phyloP scores from a whole-genome alignment of 2,113 vertebrate species.

The Crotalus tigris region DNA sequence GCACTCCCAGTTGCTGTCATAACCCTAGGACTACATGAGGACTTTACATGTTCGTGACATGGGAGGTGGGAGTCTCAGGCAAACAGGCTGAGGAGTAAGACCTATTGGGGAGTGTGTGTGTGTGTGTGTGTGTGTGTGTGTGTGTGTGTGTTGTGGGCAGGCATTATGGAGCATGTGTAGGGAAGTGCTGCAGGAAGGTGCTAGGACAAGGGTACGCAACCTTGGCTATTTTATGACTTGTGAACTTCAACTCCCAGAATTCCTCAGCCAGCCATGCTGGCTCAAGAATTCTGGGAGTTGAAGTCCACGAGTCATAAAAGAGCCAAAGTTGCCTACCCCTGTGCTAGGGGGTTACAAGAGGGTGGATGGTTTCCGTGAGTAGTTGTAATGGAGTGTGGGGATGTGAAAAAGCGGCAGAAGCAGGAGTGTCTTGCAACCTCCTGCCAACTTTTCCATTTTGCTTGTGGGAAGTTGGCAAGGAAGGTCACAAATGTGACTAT shows the following conservation, averaged over 20 bases:
- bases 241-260: no score
- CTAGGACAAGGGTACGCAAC: no score
- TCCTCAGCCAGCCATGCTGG: no score
- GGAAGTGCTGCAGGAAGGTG: neutral
- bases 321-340: no score
- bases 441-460: neutral
- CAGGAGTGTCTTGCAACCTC: neutral
- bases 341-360: no score
- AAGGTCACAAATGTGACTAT: neutral
- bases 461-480: neutral
- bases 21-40: neutral
- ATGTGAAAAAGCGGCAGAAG: neutral
- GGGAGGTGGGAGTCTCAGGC: neutral
- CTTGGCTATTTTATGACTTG: no score
- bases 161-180: neutral
- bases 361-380: neutral
- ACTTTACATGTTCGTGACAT: neutral
- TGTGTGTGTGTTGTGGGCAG: neutral
- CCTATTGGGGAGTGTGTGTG: neutral
- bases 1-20: neutral
- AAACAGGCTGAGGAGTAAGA: neutral
- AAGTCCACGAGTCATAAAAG: no score
- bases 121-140: no score
- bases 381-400: neutral
- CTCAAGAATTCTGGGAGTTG: no score